Percentiles rank a stretch among this genome's conserved stretches.
phyloP scores from a whole-genome alignment of 2,113 vertebrate genomes.

The Ellobius talpinus region DNA sequence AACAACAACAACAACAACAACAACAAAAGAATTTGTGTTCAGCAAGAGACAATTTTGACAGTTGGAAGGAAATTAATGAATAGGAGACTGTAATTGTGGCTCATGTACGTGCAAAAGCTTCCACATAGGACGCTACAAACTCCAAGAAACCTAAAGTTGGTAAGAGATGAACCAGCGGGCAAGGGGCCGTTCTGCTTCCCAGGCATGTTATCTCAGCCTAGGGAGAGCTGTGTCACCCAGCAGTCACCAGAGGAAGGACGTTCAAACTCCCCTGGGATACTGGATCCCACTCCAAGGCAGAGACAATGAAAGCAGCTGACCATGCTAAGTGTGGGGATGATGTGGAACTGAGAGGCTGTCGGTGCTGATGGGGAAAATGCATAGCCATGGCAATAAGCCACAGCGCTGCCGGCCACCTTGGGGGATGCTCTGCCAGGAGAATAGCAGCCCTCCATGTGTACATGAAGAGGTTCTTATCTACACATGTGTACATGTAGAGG shows the following conservation, averaged over 20 bases:
- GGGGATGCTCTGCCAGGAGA: background rate
- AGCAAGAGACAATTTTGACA: background rate
- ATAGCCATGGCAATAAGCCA: background rate
- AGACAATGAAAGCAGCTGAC: fast-evolving
- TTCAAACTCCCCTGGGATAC: background rate
- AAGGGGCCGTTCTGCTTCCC: background rate
- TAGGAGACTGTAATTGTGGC: background rate
- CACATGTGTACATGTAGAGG: no score
- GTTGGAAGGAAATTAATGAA: background rate
- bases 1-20: no score
- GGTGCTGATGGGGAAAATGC: fast-evolving
- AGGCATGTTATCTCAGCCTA: no score
- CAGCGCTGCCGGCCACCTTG: background rate
- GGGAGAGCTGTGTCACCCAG: background rate
- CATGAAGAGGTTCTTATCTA: background rate
- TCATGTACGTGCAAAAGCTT: background rate
- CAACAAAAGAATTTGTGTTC: background rate
- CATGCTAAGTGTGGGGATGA: background rate
- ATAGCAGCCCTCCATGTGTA: fast-evolving
- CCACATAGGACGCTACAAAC: background rate
- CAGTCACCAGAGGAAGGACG: background rate
- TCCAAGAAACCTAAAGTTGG: background rate
- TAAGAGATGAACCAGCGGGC: background rate
- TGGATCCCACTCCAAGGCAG: background rate
- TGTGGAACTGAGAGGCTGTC: background rate